These are phyloP conservation scores for Triplophysa siluroides DNA, from an alignment of 2,113 vertebrate species.

Conservation along the genomic window DNA sequence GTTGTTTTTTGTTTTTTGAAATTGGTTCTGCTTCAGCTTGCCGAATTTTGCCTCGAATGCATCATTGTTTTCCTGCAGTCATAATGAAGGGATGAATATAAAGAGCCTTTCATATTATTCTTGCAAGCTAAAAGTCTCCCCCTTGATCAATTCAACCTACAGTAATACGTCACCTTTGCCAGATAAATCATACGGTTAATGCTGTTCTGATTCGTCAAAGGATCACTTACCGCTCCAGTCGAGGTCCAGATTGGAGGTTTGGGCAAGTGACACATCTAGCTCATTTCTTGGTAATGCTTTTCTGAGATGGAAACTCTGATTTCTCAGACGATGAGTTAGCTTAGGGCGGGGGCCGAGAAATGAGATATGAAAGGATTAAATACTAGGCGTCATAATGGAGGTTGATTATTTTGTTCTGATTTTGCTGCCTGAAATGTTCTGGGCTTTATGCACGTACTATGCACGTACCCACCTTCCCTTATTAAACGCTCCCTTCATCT, in stretches of 20 bases:
- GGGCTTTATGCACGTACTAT: neutral
- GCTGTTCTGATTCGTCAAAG: neutral
- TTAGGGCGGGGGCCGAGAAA: neutral
- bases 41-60: neutral
- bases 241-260: neutral
- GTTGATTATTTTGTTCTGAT: slow-evolving; percentile 4
- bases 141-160: neutral
- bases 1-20: too few relatives aligned
- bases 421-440: slow-evolving; percentile 7
- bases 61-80: neutral
- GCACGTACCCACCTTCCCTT: neutral
- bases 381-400: neutral
- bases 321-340: neutral
- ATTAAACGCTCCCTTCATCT: neutral
- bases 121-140: neutral
- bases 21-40: neutral
- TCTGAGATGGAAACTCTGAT: neutral
- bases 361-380: slow-evolving; percentile 3
- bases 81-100: neutral
- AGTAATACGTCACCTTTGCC: neutral
- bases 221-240: neutral
- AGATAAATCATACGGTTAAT: neutral
- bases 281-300: neutral
- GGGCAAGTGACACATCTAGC: neutral
- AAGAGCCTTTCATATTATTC: neutral